Evolutionary conservation across 1,140 invertebrate genomes (phyloP).

Genomic region (Ephestia elutella): DNA sequence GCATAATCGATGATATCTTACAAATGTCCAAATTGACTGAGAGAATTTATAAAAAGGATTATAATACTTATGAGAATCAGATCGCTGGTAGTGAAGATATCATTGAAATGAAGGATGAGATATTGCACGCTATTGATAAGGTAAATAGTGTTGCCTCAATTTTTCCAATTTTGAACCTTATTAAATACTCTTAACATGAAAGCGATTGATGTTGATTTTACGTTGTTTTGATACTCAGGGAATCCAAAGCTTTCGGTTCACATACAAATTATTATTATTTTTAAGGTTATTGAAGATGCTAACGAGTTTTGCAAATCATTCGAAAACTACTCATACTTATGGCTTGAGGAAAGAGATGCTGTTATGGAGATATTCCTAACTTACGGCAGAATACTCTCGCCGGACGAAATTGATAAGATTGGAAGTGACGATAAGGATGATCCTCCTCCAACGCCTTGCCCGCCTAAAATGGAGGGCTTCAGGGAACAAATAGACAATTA

Average conservation of each 20-base stretch:
- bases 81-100: constrained; percentile 82
- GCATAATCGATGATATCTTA: constrained; percentile 87
- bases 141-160: constrained; percentile 37
- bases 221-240: too few species aligned
- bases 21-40: constrained; percentile 86
- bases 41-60: constrained; percentile 76
- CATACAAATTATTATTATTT: neutral
- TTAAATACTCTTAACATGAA: too few species aligned
- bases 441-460: constrained; percentile 73
- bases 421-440: constrained; percentile 72
- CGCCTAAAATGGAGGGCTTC: constrained; percentile 92
- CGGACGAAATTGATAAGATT: constrained; percentile 90
- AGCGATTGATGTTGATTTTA: too few species aligned
- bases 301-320: constrained; percentile 84
- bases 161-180: too few species aligned
- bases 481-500: constrained; percentile 95
- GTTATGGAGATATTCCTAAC: constrained; percentile 93
- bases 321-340: constrained; percentile 90
- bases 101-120: constrained; percentile 83
- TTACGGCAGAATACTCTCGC: constrained; percentile 88
- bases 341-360: constrained; percentile 90
- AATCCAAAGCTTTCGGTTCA: too few species aligned
- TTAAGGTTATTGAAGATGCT: constrained; percentile 81
- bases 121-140: constrained; percentile 75
- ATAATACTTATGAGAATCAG: constrained; percentile 78